Base-by-base conservation (phyloP, 2,888 invertebrate species). In the Eupelmus urozonus region DNA sequence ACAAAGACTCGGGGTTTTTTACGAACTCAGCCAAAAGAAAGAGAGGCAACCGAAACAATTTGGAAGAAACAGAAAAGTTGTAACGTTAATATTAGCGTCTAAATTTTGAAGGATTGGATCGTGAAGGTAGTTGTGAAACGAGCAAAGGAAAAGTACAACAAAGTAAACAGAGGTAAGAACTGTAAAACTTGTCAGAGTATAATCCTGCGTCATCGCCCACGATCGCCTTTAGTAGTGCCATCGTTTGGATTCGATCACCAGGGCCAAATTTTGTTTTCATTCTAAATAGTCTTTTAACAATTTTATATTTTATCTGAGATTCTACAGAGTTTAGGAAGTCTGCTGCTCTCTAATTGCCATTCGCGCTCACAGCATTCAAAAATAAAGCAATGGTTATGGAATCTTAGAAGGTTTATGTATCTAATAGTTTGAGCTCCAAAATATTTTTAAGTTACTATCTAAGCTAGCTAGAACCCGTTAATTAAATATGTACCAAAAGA, bases 1-100 rank as follows among this genome's bases (percentile, higher is more conserved):
- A 76, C 72, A 80, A 76, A 78, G 76, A 80, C 69, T 80, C 59
- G 70, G 62, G 69, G 78, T 72, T 78, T 81, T 66, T 73, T 63
- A 76, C 85, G 86, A 85, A 84, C 88, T 88, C 88, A 87, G 88
- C 87, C 87, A 87, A 88, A 85, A 86, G 86, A 87, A 87, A 85
- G 84, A 84, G 82, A 78, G 81, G 80, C 74, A 81, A 83, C 79
- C 73, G 79, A 81, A 82, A 79, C 34, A 73, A 34, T 65, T 60
- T 71, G 23, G 16, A 79, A 59, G 40, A 63, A 62, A 72, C 42
- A 20, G 16, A 75, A 75, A 78, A 62, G 3, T 2, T 74, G 63
- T 53, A 74, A 71, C 55, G 18, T 53, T 34, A 65, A 66, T 27
- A 72, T 51, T 66, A 42, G 9, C n/a, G 69, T 55, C 62, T 73